Evolutionary conservation across 2,888 invertebrate genomes (phyloP).

Genomic region (Agrotis ipsilon): DNA sequence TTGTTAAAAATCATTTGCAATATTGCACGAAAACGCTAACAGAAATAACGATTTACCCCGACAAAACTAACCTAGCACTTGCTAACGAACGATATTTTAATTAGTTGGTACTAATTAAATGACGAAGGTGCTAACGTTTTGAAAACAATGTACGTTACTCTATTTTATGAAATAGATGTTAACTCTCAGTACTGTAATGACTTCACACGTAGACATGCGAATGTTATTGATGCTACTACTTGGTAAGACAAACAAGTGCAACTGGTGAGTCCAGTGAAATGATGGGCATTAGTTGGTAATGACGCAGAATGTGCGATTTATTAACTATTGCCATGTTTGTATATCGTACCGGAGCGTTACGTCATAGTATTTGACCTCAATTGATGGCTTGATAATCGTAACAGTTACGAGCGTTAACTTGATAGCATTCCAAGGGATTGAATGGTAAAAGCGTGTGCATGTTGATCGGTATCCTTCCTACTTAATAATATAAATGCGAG

Average conservation of each 20-base stretch:
- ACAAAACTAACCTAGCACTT: conserved; percentile 22
- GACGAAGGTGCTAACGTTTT: conserved; percentile 45
- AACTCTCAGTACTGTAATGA: conserved; percentile 41
- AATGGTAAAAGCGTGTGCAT: conserved; percentile 14
- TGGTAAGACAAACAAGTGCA: conserved; percentile 50
- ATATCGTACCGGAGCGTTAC: conserved; percentile 42
- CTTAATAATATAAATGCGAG: no score
- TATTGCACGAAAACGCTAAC: conserved; percentile 11
- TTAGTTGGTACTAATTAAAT: conserved; percentile 44
- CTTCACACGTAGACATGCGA: conserved; percentile 41
- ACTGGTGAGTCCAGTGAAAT: conserved; percentile 24
- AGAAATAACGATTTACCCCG: conserved; percentile 5
- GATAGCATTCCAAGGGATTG: conserved; percentile 37
- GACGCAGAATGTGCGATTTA: conserved; percentile 42
- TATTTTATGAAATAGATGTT: conserved; percentile 44
- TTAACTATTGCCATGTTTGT: conserved; percentile 46
- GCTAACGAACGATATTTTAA: conserved; percentile 38
- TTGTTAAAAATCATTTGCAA: not conserved
- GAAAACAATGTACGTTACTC: conserved; percentile 45
- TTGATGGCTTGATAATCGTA: conserved; percentile 58
- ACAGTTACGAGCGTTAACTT: conserved; percentile 46
- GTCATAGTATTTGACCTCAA: conserved; percentile 60
- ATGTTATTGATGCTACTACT: conserved; percentile 45
- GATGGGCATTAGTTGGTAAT: conserved; percentile 34
- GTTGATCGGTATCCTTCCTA: not conserved